phyloP scores from a whole-genome alignment of 2,797 vertebrate species.

The Lindbergichthys nudifrons region DNA sequence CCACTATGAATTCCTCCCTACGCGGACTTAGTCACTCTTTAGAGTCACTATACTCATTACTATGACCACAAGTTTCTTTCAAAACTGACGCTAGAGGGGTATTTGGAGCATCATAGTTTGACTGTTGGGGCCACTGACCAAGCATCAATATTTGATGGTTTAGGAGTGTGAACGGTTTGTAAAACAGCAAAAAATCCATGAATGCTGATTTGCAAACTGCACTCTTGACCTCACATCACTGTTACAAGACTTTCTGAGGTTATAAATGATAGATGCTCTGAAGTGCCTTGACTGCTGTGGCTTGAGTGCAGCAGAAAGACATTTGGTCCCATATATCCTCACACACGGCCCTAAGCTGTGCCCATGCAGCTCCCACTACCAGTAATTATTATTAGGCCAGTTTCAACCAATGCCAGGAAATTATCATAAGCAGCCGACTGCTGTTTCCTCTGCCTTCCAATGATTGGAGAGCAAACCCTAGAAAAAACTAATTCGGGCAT shows the following conservation, averaged over 20 bases:
- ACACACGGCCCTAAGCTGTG: conserved; percentile 28
- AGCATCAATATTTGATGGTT: too few species aligned
- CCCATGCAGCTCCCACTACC: conserved; percentile 42
- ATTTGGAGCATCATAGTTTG: too few species aligned
- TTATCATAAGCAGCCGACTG: conserved; percentile 65
- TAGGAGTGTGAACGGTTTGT: too few species aligned
- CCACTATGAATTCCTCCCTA: too few species aligned
- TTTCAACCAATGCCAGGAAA: conserved; percentile 66
- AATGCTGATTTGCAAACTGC: conserved; percentile 4
- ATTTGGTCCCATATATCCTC: background rate
- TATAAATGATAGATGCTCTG: conserved; percentile 27
- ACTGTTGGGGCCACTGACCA: too few species aligned
- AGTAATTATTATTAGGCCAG: conserved; percentile 71
- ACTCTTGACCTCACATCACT: conserved; percentile 32
- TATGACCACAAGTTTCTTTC: too few species aligned
- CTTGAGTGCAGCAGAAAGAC: conserved; percentile 10
- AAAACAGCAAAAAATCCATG: conserved; percentile 7
- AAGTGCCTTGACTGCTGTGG: conserved; percentile 16
- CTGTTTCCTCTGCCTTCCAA: conserved; percentile 66
- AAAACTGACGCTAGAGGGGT: too few species aligned
- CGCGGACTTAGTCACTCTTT: too few species aligned
- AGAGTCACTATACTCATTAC: too few species aligned
- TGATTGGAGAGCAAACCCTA: conserved; percentile 59
- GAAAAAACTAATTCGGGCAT: conserved; percentile 45
- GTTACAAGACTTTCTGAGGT: conserved; percentile 13